A percentile compares a stretch with the other conserved stretches of the same genome.
These are phyloP conservation scores for Ictalurus punctatus DNA, from an alignment of 2,113 vertebrate genomes.

Conservation along the genomic window DNA sequence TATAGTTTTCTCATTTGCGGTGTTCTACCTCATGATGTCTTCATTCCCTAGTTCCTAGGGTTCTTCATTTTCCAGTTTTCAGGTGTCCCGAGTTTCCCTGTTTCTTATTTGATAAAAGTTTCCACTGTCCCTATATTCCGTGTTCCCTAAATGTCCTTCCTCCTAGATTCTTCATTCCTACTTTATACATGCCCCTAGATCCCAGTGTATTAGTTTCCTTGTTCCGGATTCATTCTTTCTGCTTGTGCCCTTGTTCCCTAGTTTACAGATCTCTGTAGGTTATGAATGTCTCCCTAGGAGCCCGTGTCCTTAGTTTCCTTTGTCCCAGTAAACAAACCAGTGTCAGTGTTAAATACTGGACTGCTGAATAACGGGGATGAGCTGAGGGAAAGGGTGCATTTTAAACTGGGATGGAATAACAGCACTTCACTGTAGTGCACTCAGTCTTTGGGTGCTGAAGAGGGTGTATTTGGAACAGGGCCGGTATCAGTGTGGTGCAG, in stretches of 20 bases:
- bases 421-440: background rate
- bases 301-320: background rate
- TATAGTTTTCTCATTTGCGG: background rate
- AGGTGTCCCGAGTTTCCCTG: background rate
- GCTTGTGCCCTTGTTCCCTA: background rate
- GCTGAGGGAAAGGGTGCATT: background rate
- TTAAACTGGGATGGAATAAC: background rate
- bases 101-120: background rate
- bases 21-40: background rate
- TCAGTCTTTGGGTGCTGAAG: background rate
- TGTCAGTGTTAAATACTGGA: slow-evolving; percentile 6
- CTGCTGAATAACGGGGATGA: background rate
- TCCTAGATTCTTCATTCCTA: background rate
- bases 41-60: background rate
- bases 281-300: background rate
- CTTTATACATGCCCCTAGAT: background rate
- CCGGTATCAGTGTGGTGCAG: background rate
- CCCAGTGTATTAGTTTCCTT: background rate
- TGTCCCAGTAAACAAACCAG: background rate
- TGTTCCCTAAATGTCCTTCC: background rate
- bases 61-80: background rate
- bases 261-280: background rate
- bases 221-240: background rate
- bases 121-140: background rate
- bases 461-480: background rate